Evolutionary conservation across 1,140 invertebrate genomes (phyloP).

Genomic region (Cydia splendana): DNA sequence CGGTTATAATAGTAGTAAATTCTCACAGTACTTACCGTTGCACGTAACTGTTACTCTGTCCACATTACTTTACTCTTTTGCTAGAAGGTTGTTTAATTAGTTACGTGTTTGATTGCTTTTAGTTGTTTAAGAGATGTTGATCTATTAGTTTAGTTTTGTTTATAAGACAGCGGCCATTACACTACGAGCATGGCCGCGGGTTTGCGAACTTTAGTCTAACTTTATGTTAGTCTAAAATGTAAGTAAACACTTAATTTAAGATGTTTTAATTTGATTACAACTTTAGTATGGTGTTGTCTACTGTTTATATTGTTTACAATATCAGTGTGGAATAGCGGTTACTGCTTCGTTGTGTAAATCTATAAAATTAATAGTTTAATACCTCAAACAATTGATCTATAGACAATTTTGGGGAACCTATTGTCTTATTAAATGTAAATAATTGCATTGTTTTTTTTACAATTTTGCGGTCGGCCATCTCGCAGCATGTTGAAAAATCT

Average conservation of each 20-base stretch:
- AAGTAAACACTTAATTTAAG: background rate
- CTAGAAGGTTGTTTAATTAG: background rate
- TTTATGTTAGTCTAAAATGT: background rate
- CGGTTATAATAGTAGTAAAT: too few relatives aligned
- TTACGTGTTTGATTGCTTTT: slow-evolving; percentile 10
- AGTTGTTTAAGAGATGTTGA: background rate
- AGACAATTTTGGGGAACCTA: too few relatives aligned
- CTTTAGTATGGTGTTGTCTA: background rate
- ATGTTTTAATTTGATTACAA: background rate
- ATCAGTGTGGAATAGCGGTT: too few relatives aligned
- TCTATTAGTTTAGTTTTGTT: slow-evolving; percentile 16
- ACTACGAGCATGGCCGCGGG: background rate
- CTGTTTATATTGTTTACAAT: too few relatives aligned
- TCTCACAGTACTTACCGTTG: background rate
- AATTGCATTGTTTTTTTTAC: too few relatives aligned
- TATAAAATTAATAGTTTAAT: too few relatives aligned
- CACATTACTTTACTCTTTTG: background rate
- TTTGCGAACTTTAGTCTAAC: background rate
- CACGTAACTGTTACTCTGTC: background rate
- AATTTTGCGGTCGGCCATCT: too few relatives aligned
- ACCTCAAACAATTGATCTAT: too few relatives aligned
- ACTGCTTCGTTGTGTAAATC: too few relatives aligned
- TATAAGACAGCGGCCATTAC: background rate
- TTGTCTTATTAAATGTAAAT: too few relatives aligned
- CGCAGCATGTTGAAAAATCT: too few relatives aligned